Percentiles rank a stretch among this genome's conserved stretches.
Conservation (phyloP, 2,888 invertebrate species). For the Coelinius sp. region DNA sequence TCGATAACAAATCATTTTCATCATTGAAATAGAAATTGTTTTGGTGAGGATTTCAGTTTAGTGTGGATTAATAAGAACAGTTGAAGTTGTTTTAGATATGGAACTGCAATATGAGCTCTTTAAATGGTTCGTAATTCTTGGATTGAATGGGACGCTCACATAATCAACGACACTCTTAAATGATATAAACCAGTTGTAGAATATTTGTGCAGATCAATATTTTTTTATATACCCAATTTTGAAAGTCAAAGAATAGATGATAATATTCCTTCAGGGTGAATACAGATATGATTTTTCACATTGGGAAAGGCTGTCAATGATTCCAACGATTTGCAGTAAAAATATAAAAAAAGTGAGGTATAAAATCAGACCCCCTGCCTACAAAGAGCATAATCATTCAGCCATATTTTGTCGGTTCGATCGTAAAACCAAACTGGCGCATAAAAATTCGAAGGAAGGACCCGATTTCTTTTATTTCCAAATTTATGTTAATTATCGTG, state of each 20-base stretch:
- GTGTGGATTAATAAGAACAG: too few relatives aligned
- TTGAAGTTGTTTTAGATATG: too few relatives aligned
- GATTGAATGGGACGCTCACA: too few relatives aligned
- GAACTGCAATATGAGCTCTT: too few relatives aligned
- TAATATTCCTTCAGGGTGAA: neutral
- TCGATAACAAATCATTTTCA: too few relatives aligned
- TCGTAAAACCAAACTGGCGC: slow-evolving; percentile 69
- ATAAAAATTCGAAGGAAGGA: slow-evolving; percentile 63
- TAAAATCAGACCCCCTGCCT: slow-evolving; percentile 48
- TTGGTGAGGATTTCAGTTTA: too few relatives aligned
- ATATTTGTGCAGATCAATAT: neutral
- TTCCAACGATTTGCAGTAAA: slow-evolving; percentile 1
- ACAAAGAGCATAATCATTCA: slow-evolving; percentile 53
- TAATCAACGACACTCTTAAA: too few relatives aligned
- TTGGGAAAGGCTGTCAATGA: neutral
- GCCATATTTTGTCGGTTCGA: slow-evolving; percentile 65
- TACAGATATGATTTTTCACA: neutral
- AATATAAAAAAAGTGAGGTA: neutral
- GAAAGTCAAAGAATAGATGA: too few relatives aligned
- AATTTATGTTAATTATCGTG: slow-evolving; percentile 69
- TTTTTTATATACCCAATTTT: neutral
- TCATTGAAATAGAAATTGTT: too few relatives aligned
- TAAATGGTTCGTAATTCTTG: too few relatives aligned
- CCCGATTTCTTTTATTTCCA: slow-evolving; percentile 38
- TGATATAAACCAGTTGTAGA: neutral